Evolutionary conservation across 2,113 vertebrate genomes (phyloP), one percentile per base, ranked within the genome.

Genomic region (Axis porcinus): DNA sequence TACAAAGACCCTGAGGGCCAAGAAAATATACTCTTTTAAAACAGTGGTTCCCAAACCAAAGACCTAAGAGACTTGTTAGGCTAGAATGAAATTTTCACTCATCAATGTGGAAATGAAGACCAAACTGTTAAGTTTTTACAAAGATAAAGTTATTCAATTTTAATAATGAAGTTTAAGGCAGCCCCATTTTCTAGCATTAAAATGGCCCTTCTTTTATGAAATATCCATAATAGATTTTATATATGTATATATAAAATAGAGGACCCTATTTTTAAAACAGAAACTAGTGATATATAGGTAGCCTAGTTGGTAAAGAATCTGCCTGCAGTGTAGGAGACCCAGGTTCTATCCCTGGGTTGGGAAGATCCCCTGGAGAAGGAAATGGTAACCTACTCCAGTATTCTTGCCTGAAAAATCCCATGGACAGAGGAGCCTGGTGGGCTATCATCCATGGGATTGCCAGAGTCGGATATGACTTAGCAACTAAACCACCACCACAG

Each of bases 111-210:
- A 94, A 93, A 91, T 45, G n/a, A 96, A 27, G 36, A 28, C 1
- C 27, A 82, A 30, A 14, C 0, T 15, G 6, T 7, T 62, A 83
- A 55, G n/a, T 76, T 36, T 95, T 96, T 88, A 57, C 70, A 94
- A 92, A 82, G 33, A 55, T 30, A 50, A 81, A 85, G 17, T 76
- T 54, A 88, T 40, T 91, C 9, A 5, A 57, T 78, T 70, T 60
- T 62, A 67, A 57, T 90, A 60, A 67, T 43, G 19, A 12, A 47
- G 15, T n/a, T 84, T 74, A 81, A 45, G n/a, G 45, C 27, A 9
- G 8, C 67, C 28, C 95, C 78, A 91, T 64, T 83, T 96, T 85
- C 62, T 97, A 82, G 50, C 58, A 70, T 90, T 90, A 82, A 91
- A 86, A 47, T 86, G 28, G 55, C 23, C 4, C 11, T 36, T 40